These are phyloP conservation scores for Platycheirus rosarum DNA, from an alignment of 2,888 invertebrate species.

Conservation along the genomic window DNA sequence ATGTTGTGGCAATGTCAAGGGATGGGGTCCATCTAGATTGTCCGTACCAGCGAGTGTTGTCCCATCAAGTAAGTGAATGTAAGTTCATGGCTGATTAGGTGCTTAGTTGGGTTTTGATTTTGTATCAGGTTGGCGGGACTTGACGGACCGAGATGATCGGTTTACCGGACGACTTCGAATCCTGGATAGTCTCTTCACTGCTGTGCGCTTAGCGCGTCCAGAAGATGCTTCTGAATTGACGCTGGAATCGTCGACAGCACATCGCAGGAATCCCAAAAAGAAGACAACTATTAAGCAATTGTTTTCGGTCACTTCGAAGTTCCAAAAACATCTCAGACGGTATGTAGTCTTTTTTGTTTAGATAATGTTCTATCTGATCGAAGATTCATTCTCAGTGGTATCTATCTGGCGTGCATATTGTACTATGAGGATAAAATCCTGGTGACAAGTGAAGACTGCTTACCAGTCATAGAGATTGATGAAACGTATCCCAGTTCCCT, in stretches of 20 bases:
- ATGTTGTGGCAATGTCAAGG: conserved; percentile 96
- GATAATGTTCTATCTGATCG: not conserved
- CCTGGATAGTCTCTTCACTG: conserved; percentile 89
- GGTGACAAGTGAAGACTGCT: conserved; percentile 97
- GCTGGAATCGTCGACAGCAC: conserved; percentile 86
- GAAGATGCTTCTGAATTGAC: conserved; percentile 86
- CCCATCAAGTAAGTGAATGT: conserved; percentile 90
- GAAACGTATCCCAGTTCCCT: conserved; percentile 96
- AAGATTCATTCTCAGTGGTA: conserved; percentile 86
- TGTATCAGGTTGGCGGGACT: conserved; percentile 96
- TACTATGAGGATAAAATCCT: conserved; percentile 98
- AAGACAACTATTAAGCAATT: conserved; percentile 95
- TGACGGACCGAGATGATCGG: conserved; percentile 87
- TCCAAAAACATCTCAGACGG: conserved; percentile 95
- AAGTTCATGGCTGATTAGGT: too few relatives aligned
- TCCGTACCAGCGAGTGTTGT: conserved; percentile 93
- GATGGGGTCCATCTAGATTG: conserved; percentile 90
- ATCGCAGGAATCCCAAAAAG: conserved; percentile 90
- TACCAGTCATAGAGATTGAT: conserved; percentile 98
- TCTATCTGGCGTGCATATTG: conserved; percentile 95
- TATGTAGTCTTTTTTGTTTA: conserved; percentile 78
- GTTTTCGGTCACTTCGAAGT: conserved; percentile 97
- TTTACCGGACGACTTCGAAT: conserved; percentile 88
- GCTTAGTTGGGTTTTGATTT: too few relatives aligned
- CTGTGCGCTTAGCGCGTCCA: conserved; percentile 86